These are phyloP conservation scores for Radopholus similis DNA, from an alignment of 1,140 invertebrate species.

Conservation along the genomic window DNA sequence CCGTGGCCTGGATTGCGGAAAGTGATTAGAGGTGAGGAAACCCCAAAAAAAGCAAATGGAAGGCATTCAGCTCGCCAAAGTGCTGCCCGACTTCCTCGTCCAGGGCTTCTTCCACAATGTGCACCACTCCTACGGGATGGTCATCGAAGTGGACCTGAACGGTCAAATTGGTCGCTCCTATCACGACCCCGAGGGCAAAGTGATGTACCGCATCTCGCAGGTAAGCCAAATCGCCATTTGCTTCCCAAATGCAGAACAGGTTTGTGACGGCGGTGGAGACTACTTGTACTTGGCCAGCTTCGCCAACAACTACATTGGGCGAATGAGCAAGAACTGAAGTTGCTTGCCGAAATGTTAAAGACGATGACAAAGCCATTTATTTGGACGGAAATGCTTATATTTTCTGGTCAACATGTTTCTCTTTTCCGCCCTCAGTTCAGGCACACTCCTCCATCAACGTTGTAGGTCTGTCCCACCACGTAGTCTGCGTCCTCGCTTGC, in stretches of 20 bases:
- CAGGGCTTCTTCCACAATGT: slow-evolving; percentile 49
- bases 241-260: slow-evolving; percentile 1
- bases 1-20: slow-evolving; percentile 33
- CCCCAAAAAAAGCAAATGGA: neutral
- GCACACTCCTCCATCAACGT: neutral
- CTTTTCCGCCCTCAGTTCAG: neutral
- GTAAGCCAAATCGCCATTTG: slow-evolving; percentile 44
- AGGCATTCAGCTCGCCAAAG: neutral
- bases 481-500: neutral
- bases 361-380: no score
- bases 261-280: slow-evolving; percentile 33
- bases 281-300: slow-evolving; percentile 43
- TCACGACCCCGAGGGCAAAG: slow-evolving; percentile 60
- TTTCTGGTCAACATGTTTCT: neutral
- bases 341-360: no score
- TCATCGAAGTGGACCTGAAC: slow-evolving; percentile 60
- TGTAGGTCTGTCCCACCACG: neutral
- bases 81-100: slow-evolving; percentile 31
- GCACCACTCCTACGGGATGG: slow-evolving; percentile 60
- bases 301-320: slow-evolving; percentile 38
- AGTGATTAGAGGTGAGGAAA: slow-evolving; percentile 27
- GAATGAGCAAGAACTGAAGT: slow-evolving; percentile 20
- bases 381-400: no score
- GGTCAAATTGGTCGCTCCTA: slow-evolving; percentile 61
- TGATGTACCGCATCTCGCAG: slow-evolving; percentile 59